phyloP scores from a whole-genome alignment of 2,797 vertebrate species.

The Mionectes olivaceus region DNA sequence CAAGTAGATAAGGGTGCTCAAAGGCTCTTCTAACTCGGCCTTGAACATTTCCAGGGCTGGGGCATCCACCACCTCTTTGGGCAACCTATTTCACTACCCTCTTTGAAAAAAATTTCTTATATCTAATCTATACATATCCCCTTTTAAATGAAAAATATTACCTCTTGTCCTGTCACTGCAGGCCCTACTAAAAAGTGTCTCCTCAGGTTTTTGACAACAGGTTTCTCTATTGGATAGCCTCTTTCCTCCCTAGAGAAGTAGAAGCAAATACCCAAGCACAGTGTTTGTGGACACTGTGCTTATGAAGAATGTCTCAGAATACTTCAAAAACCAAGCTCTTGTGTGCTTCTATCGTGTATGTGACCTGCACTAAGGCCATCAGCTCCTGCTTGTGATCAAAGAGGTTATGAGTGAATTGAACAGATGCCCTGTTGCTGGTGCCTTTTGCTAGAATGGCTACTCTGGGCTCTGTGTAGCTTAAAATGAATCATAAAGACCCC shows the following conservation, averaged over 20 bases:
- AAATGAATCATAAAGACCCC: neutral
- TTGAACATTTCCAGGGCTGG: neutral
- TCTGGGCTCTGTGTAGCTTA: neutral
- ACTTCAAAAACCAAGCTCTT: neutral
- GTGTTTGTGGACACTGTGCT: neutral
- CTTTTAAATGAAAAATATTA: neutral
- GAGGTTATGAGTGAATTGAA: neutral
- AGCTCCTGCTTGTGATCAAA: neutral
- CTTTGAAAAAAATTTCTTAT: neutral
- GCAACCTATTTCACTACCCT: neutral
- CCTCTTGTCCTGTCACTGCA: rapidly evolving
- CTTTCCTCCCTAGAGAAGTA: neutral
- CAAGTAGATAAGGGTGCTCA: neutral
- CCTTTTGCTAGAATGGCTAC: neutral
- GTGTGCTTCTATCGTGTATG: neutral
- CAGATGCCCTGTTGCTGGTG: neutral
- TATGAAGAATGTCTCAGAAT: neutral
- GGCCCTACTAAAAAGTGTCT: neutral
- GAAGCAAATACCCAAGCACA: neutral
- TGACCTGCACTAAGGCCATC: neutral
- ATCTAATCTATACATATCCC: neutral
- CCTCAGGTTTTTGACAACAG: neutral
- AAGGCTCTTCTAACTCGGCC: neutral
- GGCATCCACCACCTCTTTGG: neutral
- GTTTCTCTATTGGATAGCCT: neutral